Base-by-base conservation (phyloP, 2,113 vertebrate species). In the Alces alces region DNA sequence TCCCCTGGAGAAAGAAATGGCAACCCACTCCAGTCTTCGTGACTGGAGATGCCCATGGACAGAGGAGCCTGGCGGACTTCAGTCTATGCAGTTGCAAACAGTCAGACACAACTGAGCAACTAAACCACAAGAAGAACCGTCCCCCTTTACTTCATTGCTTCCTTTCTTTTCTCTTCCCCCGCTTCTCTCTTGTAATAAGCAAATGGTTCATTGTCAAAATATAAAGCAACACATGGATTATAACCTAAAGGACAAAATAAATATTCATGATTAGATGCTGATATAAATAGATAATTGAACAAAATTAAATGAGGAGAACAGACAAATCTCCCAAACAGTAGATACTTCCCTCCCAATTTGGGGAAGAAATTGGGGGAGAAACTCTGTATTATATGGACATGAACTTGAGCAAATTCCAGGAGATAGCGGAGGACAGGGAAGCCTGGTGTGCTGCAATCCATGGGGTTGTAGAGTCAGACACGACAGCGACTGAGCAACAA, bases 401-500 rank as follows among this genome's bases (percentile, higher is more conserved):
- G 64, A 36, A n/a, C 36, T 11, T 36, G 64, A 70, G n/a, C 33
- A 6, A 36, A 6, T 4, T 36, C 64, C 2, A 0, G 17, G 17
- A 21, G 2, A 70, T 6, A 6, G n/a, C 2, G n/a, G n/a, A 21
- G 17, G 17, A 36, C 64, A 36, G 64, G 64, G n/a, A 36, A n/a
- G n/a, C 64, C 64, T 36, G 64, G 8, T n/a, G 8, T 11, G 61
- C 61, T 11, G n/a, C 64, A 11, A 19, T 5, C 64, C 64, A 21
- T 11, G 64, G n/a, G n/a, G 0, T 70, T 5, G 17, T 3, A n/a
- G 64, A 70, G n/a, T 21, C 30, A 11, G 64, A 70, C n/a, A 21
- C 0, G n/a, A 21, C 17, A 36, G 9, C 8, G 1, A 21, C 17
- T 10, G 17, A 66, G 36, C 33, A 11, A 66, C 16, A n/a, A n/a